These are phyloP conservation scores for Monarcha castaneiventris DNA, from an alignment of 2,113 vertebrate species.

Conservation along the genomic window DNA sequence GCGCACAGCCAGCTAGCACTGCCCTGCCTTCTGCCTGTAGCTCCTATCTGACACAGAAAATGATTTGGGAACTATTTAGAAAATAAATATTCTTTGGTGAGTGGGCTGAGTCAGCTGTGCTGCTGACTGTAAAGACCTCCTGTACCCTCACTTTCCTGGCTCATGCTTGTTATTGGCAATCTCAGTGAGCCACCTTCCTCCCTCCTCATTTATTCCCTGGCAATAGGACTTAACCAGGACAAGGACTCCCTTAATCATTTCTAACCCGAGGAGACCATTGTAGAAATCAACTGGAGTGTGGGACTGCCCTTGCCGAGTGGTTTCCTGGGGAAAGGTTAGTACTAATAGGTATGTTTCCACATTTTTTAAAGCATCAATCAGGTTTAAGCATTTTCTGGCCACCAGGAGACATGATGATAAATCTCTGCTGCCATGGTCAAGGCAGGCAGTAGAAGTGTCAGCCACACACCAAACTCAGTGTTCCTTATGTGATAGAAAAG, in stretches of 20 bases:
- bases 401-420: not conserved
- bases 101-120: not conserved
- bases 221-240: not conserved
- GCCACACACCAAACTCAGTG: not conserved
- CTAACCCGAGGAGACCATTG: not conserved
- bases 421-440: not conserved
- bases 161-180: not conserved
- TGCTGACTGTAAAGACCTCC: not conserved
- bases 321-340: not conserved
- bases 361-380: not conserved
- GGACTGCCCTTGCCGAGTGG: not conserved
- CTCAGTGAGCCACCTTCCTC: not conserved
- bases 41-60: not conserved
- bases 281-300: not conserved
- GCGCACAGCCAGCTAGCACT: fast-evolving
- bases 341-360: not conserved
- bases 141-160: not conserved
- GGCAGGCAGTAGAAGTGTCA: not conserved
- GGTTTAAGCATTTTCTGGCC: not conserved
- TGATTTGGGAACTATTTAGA: not conserved
- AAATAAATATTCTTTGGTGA: not conserved
- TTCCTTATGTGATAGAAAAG: not conserved
- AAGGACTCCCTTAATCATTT: not conserved
- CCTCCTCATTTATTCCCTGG: not conserved
- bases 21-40: not conserved